phyloP scores from a whole-genome alignment of 2,113 vertebrate genomes.

The Daphoenositta chrysoptera region DNA sequence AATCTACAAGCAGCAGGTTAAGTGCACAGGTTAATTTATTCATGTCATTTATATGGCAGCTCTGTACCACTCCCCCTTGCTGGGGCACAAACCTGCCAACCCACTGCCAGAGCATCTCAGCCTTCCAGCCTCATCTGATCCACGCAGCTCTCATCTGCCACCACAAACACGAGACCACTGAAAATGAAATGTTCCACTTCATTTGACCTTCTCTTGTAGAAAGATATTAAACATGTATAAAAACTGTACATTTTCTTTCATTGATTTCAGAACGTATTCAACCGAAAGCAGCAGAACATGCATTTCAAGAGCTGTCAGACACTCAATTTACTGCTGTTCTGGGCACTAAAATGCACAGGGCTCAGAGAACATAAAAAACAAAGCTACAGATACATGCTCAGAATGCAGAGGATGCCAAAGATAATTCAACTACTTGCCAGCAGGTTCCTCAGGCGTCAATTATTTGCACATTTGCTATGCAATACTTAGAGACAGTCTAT shows the following conservation, averaged over 20 bases:
- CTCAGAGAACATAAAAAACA: conserved; percentile 20
- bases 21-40: background rate
- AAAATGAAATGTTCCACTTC: conserved; percentile 52
- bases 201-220: conserved; percentile 56
- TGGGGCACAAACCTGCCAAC: background rate
- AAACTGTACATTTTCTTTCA: conserved; percentile 40
- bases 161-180: background rate
- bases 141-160: background rate
- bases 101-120: background rate
- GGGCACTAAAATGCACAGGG: background rate
- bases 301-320: conserved; percentile 55
- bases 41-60: background rate
- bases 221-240: conserved; percentile 59
- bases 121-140: background rate
- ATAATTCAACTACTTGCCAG: background rate
- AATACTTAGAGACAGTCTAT: background rate
- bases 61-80: background rate
- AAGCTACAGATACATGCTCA: background rate
- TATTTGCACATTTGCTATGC: background rate
- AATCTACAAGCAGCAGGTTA: background rate
- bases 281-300: conserved; percentile 36
- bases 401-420: background rate
- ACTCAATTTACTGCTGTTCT: conserved; percentile 47
- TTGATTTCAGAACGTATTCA: conserved; percentile 51
- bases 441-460: background rate